Evolutionary conservation across 1,140 invertebrate species (phyloP), one percentile per base, ranked within the genome.

Genomic region (Drepana arcuata): DNA sequence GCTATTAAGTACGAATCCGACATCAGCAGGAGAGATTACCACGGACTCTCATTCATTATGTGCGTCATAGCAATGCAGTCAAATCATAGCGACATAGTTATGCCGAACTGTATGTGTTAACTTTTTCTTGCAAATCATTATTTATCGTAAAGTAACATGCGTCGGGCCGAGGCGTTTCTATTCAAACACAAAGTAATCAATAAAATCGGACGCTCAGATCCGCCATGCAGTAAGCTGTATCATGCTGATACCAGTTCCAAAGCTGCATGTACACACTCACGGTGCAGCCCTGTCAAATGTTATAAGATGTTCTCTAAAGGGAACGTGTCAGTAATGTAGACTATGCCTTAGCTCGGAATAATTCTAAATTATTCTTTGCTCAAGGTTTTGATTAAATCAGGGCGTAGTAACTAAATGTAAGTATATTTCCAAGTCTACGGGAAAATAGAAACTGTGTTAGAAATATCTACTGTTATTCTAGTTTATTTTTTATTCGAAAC

Each of bases 161-260:
- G 61, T 66, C 62, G 73, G 74, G 73, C 78, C 59, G 60, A 82
- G 72, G 73, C 78, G 63, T 69, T 56, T 69, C 68, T 82, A 75
- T 73, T n/a, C 44, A 64, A 74, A 74, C 68, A 82, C 53, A 69
- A 73, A 70, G 48, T 63, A 69, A 64, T 61, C 51, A 59, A 66
- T 55, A 66, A 69, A 78, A 65, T 60, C 56, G 70, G 73, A 74
- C 67, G 65, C 39, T 68, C 39, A 63, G 55, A 60, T 75, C 66
- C 71, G 74, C 72, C 78, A 82, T 82, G 78, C 78, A 82, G 57
- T 60, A 79, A 82, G 78, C 78, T 73, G 68, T 63, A 64, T 75
- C 78, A 82, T 82, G 78, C 78, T 73, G 60, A 57, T 70, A 66
- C 57, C 49, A 47, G 52, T 60, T 65, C 41, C 54, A 64, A 75